A percentile compares a stretch with the other conserved stretches of the same genome.
Evolutionary conservation across 2,888 invertebrate species (phyloP).

Genomic region (Dascillus cervinus): DNA sequence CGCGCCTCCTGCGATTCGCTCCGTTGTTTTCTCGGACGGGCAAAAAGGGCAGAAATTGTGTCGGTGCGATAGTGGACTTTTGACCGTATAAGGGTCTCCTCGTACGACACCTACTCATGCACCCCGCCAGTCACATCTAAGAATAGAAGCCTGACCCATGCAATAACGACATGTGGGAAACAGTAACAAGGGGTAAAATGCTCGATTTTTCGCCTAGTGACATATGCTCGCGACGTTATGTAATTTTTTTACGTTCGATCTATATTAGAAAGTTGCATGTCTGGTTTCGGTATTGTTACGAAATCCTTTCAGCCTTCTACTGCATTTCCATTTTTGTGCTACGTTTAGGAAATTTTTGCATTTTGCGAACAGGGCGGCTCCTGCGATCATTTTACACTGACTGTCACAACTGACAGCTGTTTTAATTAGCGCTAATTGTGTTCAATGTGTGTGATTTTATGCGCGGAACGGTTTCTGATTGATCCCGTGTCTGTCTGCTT

Average conservation of each 20-base stretch:
- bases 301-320: slow-evolving; percentile 9
- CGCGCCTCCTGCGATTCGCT: too few species aligned
- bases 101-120: slow-evolving; percentile 21
- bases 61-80: slow-evolving; percentile 11
- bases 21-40: too few species aligned
- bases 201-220: slow-evolving; percentile 10
- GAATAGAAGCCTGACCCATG: slow-evolving; percentile 32
- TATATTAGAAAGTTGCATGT: slow-evolving; percentile 35
- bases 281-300: slow-evolving; percentile 30
- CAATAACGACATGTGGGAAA: slow-evolving; percentile 27
- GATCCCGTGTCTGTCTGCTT: too few species aligned
- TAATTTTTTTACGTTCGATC: slow-evolving; percentile 23
- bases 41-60: too few species aligned
- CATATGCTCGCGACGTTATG: slow-evolving; percentile 18
- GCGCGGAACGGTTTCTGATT: too few species aligned
- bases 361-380: too few species aligned
- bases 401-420: too few species aligned
- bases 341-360: neutral
- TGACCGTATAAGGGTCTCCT: slow-evolving; percentile 26
- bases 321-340: neutral
- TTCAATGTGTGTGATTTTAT: neutral
- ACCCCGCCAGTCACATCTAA: slow-evolving; percentile 32
- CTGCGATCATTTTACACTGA: too few species aligned
- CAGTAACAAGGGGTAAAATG: slow-evolving; percentile 29
- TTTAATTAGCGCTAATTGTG: neutral